A percentile compares a stretch with the other conserved stretches of the same genome.
phyloP scores from a whole-genome alignment of 2,888 invertebrate genomes.

The Orthosia incerta region DNA sequence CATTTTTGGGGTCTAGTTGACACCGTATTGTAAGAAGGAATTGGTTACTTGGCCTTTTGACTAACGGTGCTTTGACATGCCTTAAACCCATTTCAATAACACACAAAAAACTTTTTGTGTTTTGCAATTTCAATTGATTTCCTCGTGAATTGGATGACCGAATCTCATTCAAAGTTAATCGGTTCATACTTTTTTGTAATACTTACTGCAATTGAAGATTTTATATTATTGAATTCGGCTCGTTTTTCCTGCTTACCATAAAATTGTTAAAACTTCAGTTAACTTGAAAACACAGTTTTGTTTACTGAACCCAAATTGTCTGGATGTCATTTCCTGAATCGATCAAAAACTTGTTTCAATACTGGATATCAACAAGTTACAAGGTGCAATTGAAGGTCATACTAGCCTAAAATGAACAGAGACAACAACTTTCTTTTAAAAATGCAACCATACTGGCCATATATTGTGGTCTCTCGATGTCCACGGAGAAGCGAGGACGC shows the following conservation, averaged over 20 bases:
- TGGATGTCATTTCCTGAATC: slow-evolving; percentile 45
- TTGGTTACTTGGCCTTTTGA: not conserved
- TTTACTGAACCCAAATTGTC: slow-evolving; percentile 6
- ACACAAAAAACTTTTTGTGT: slow-evolving; percentile 19
- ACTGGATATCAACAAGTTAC: slow-evolving; percentile 33
- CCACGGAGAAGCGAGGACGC: not conserved
- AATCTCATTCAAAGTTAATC: slow-evolving; percentile 29
- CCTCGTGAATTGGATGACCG: slow-evolving; percentile 14
- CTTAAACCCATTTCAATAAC: slow-evolving; percentile 23
- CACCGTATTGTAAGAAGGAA: not conserved
- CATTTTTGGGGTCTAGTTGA: not conserved
- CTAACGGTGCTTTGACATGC: slow-evolving; percentile 19
- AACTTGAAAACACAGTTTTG: too few relatives aligned
- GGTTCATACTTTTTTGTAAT: slow-evolving; percentile 11
- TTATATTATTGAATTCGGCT: not conserved
- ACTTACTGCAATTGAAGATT: not conserved
- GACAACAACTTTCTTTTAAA: not conserved
- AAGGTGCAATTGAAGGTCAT: slow-evolving; percentile 41
- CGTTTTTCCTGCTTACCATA: not conserved
- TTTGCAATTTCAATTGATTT: slow-evolving; percentile 29
- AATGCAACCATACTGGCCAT: not conserved
- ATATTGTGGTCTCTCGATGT: not conserved
- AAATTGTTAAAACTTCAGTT: not conserved
- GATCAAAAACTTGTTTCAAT: slow-evolving; percentile 49
- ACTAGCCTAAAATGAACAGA: slow-evolving; percentile 9